These are phyloP conservation scores for Dione vanillae DNA, from an alignment of 2,888 invertebrate species.

Conservation along the genomic window DNA sequence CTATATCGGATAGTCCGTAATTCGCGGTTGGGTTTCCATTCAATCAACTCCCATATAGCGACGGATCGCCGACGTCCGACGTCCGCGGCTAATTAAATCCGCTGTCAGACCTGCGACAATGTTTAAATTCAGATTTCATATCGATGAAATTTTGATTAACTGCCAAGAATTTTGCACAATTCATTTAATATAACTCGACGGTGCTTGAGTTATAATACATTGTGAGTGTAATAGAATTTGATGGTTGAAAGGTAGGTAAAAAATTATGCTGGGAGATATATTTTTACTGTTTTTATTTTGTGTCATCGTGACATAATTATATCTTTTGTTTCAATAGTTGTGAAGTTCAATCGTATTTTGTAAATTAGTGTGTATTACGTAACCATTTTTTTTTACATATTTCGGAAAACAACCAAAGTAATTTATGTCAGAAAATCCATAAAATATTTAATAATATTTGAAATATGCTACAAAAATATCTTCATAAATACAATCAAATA, in stretches of 20 bases:
- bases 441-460: too few relatives aligned
- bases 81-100: slow-evolving; percentile 53
- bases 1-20: slow-evolving; percentile 19
- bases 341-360: neutral
- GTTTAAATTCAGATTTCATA: slow-evolving; percentile 34
- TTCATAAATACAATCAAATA: too few relatives aligned
- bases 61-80: slow-evolving; percentile 50
- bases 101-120: slow-evolving; percentile 47
- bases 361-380: too few relatives aligned
- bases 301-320: too few relatives aligned
- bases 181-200: neutral
- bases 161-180: slow-evolving; percentile 24
- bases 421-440: too few relatives aligned
- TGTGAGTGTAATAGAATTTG: neutral
- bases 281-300: neutral
- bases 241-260: neutral
- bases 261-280: neutral
- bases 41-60: slow-evolving; percentile 68
- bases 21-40: slow-evolving; percentile 66
- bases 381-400: too few relatives aligned
- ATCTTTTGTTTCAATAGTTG: neutral
- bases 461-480: too few relatives aligned
- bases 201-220: neutral
- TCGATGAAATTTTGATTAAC: slow-evolving; percentile 33
- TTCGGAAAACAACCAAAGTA: too few relatives aligned